Conservation (phyloP, 2,113 vertebrate genomes). For the Peromyscus californicus region DNA sequence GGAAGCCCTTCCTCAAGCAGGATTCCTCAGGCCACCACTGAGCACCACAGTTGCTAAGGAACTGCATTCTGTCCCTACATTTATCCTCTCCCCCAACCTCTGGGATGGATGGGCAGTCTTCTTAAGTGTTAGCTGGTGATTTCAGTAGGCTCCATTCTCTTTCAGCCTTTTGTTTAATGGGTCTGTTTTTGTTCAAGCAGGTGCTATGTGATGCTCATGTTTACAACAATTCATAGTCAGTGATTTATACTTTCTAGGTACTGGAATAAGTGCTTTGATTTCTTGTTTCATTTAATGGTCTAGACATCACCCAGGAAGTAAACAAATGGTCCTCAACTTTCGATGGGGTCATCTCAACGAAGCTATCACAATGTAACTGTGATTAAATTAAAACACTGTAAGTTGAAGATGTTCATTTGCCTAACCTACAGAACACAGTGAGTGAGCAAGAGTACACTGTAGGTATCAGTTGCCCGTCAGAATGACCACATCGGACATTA, state of each 20-base stretch:
- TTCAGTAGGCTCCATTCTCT: background rate
- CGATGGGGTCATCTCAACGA: background rate
- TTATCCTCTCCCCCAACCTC: background rate
- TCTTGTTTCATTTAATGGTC: background rate
- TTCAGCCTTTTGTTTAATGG: constrained; percentile 20
- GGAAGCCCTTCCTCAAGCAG: background rate
- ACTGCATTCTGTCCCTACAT: background rate
- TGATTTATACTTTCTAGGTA: background rate
- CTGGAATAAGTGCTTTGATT: background rate
- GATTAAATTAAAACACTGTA: background rate
- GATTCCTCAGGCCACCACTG: background rate
- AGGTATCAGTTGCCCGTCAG: too few species aligned
- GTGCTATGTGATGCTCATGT: background rate
- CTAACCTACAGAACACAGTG: background rate
- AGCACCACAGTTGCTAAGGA: background rate
- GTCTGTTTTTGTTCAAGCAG: background rate
- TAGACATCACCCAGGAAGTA: background rate
- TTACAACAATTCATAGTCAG: background rate
- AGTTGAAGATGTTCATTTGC: background rate
- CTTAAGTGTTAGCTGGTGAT: background rate
- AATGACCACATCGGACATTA: background rate
- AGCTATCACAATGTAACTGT: background rate
- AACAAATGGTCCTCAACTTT: background rate
- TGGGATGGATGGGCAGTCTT: background rate
- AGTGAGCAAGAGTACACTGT: background rate